phyloP scores from a whole-genome alignment of 53 echinoderm and acorn worm genomes.

The Apostichopus leukothele region DNA sequence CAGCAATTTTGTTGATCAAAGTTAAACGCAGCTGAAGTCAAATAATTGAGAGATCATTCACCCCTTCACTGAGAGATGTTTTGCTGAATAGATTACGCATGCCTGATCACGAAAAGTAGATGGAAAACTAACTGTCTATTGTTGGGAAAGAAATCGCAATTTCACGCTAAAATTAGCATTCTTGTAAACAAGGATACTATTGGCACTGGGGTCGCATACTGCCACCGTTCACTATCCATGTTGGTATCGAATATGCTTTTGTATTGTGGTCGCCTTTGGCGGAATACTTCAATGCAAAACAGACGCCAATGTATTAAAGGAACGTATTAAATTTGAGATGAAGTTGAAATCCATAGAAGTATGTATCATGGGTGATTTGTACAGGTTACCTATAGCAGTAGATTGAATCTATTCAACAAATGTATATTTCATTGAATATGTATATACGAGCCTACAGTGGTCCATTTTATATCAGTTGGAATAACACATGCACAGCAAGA shows the following conservation, averaged over 20 bases:
- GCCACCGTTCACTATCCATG: constrained; percentile 32
- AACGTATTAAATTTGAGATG: neutral
- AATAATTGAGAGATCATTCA: constrained; percentile 42
- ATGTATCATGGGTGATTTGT: no score
- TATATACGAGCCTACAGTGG: no score
- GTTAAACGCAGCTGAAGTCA: neutral
- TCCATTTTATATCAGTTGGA: no score
- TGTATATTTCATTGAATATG: no score
- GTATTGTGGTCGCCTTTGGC: constrained; percentile 30
- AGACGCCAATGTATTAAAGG: constrained; percentile 34
- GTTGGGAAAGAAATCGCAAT: constrained; percentile 39
- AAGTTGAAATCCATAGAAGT: no score
- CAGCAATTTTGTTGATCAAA: neutral
- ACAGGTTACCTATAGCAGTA: no score
- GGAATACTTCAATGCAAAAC: constrained; percentile 36
- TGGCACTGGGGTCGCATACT: constrained; percentile 12
- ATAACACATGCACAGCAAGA: no score
- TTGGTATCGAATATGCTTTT: constrained; percentile 28
- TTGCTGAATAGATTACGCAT: constrained; percentile 28
- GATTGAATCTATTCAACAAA: no score
- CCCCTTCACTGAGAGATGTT: neutral
- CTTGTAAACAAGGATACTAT: constrained; percentile 45
- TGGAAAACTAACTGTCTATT: constrained; percentile 19
- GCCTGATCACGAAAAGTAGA: constrained; percentile 16
- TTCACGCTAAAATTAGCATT: constrained; percentile 47